phyloP scores from a whole-genome alignment of 1,140 invertebrate species.

The Liolophura sinensis region DNA sequence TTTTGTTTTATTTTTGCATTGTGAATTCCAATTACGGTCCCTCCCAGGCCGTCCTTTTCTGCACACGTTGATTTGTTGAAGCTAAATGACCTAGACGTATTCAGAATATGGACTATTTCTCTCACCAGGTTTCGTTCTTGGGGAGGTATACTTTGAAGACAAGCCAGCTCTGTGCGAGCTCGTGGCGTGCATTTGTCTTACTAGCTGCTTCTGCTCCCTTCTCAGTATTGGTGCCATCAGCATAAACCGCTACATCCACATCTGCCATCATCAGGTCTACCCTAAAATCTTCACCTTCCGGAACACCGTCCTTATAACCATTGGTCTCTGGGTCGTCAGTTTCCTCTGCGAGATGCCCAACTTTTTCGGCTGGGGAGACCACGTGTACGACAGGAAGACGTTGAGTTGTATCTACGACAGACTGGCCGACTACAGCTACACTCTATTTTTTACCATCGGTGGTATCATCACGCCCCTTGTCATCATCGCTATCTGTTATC shows the following conservation, averaged over 20 bases:
- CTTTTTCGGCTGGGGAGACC: conserved; percentile 35
- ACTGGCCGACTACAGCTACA: conserved; percentile 42
- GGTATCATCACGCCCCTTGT: conserved; percentile 37
- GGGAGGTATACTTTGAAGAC: conserved; percentile 36
- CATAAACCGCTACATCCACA: conserved; percentile 45
- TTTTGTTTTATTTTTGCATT: too few relatives aligned
- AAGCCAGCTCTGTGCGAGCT: conserved; percentile 37
- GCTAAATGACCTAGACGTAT: too few relatives aligned
- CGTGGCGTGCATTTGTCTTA: conserved; percentile 38
- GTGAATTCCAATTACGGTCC: too few relatives aligned
- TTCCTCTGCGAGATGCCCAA: conserved; percentile 28
- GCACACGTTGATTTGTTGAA: too few relatives aligned
- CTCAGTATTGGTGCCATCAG: conserved; percentile 38
- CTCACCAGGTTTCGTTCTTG: conserved; percentile 19
- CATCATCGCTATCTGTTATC: conserved; percentile 35
- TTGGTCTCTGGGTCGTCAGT: conserved; percentile 26
- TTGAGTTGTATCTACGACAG: conserved; percentile 44
- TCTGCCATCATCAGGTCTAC: conserved; percentile 38
- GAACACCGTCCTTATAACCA: conserved; percentile 28
- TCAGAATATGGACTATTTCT: neutral
- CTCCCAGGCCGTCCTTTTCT: too few relatives aligned
- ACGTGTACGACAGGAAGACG: conserved; percentile 42
- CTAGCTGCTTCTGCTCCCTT: conserved; percentile 39
- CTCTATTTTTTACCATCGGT: conserved; percentile 36
- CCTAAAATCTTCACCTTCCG: conserved; percentile 31